Base-by-base conservation (phyloP, 2,113 vertebrate genomes). In the Calidris pugnax region DNA sequence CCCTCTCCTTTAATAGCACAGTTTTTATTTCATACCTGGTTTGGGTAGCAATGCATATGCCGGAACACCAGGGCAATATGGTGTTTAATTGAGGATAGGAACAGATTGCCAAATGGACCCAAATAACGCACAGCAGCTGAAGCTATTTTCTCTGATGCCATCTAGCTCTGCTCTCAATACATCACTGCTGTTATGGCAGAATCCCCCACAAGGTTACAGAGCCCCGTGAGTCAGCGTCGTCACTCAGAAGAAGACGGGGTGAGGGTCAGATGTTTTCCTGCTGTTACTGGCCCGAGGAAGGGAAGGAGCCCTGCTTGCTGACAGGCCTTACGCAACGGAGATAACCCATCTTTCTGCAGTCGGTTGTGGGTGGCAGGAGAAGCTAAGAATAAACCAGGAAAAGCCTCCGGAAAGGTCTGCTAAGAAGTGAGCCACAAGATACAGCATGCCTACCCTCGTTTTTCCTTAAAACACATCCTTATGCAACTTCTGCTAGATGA, bases 351-450 rank as follows among this genome's bases (percentile, higher is more conserved):
- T 28, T 60, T 33, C 85, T 79, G 87, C 37, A 79, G 57, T 13
- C 85, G 22, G 11, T 76, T 28, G 71, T 76, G 75, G 88, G 67
- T 73, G 90, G 85, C 85, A 73, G 82, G 19, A 90, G 82, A 62
- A 85, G 63, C 78, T 48, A 69, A 90, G 85, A 95, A 93, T 73
- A 95, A 93, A 69, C 18, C 24, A 85, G 90, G 90, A 92, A 93
- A 91, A 88, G 71, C 87, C 90, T 83, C 67, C 33, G 21, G 88
- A 90, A 93, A 83, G 19, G 59, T 48, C 72, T 91, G 82, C 71
- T 60, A 12, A 63, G 64, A 72, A 79, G 3, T 1, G 63, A 93
- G 71, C 37, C 45, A 21, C 89, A 59, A 51, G 69, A 48, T 23
- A 22, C 9, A 59, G 47, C 1, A 0, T 35, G 13, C 41, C 30